phyloP scores from a whole-genome alignment of 2,113 vertebrate genomes.

The Rhodinocichla rosea region DNA sequence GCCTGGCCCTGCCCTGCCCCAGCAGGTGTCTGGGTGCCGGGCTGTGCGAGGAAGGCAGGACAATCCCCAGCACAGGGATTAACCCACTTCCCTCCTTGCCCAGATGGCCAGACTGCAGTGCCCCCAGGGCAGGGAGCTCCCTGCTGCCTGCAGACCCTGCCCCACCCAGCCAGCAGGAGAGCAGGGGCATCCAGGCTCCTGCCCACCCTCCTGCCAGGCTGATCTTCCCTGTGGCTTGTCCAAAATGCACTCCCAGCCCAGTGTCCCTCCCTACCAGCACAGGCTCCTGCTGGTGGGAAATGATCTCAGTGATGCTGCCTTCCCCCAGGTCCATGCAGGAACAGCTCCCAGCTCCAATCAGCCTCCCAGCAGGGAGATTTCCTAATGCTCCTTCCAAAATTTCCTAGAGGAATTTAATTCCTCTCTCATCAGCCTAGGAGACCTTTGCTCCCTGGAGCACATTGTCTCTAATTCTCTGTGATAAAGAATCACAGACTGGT shows the following conservation, averaged over 20 bases:
- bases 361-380: neutral
- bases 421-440: neutral
- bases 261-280: rapidly evolving
- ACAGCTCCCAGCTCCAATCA: neutral
- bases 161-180: neutral
- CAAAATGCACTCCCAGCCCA: neutral
- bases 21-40: neutral
- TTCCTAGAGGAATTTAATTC: neutral
- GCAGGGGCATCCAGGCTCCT: neutral
- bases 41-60: neutral
- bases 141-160: neutral
- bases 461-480: neutral
- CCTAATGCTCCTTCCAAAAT: neutral
- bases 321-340: neutral
- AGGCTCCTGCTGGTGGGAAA: neutral
- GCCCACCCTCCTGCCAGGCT: neutral
- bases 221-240: neutral
- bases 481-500: neutral
- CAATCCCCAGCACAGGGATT: neutral
- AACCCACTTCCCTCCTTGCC: neutral
- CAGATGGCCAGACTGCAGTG: neutral
- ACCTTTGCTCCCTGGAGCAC: neutral
- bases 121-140: neutral
- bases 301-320: neutral
- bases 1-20: neutral